Conservation (phyloP, 2,113 vertebrate genomes). For the Dasyprocta punctata region DNA sequence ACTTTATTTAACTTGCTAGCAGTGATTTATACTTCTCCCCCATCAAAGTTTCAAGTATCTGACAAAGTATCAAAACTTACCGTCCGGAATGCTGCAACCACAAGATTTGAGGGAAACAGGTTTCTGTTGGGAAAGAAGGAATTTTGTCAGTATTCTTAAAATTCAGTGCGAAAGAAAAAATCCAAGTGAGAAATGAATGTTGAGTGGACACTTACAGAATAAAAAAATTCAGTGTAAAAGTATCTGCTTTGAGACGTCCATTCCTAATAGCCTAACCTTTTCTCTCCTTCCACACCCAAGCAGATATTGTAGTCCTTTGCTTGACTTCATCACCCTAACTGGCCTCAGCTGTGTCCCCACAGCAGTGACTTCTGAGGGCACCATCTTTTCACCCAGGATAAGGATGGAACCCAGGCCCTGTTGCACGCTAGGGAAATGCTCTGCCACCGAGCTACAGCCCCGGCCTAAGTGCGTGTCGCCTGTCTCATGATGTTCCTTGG, state of each 20-base stretch:
- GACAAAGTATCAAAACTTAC: conserved; percentile 87
- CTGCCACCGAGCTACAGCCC: not conserved
- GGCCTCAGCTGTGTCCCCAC: not conserved
- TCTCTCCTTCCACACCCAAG: not conserved
- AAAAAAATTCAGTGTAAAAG: not conserved
- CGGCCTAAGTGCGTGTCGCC: not conserved
- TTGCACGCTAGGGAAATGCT: no score
- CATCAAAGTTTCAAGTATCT: not conserved
- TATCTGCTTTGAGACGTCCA: not conserved
- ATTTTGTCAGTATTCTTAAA: conserved; percentile 61
- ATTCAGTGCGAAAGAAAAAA: not conserved
- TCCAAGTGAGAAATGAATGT: not conserved
- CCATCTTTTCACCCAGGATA: not conserved
- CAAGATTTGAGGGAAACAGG: conserved; percentile 96
- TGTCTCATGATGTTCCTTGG: not conserved
- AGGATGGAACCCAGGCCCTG: not conserved
- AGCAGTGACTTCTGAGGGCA: not conserved
- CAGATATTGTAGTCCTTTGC: not conserved
- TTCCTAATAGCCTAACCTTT: not conserved
- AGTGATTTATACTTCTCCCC: not conserved
- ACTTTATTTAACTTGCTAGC: not conserved
- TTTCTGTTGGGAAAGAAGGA: conserved; percentile 90
- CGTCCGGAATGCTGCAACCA: conserved; percentile 94
- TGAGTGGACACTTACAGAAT: not conserved
- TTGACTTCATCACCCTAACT: not conserved